phyloP scores from a whole-genome alignment of 2,888 invertebrate genomes.

The Conchocele bisecta region DNA sequence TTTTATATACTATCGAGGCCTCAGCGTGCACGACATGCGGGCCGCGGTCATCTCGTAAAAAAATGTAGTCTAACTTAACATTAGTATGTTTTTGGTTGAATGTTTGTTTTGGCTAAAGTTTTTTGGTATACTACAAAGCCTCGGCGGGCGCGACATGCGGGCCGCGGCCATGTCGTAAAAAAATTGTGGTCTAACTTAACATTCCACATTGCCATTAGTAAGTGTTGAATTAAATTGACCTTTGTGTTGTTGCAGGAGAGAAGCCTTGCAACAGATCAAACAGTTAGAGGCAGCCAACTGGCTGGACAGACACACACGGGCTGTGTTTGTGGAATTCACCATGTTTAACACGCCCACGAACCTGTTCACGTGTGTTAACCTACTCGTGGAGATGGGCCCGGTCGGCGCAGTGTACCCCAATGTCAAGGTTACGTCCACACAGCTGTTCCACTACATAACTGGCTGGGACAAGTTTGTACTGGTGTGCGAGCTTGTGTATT shows the following conservation, averaged over 20 bases:
- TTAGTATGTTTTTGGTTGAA: too few species aligned
- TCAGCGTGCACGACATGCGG: too few species aligned
- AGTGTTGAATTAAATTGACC: too few species aligned
- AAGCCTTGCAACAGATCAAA: constrained; percentile 59
- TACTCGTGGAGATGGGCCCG: constrained; percentile 74
- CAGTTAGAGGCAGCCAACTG: constrained; percentile 64
- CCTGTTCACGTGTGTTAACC: constrained; percentile 77
- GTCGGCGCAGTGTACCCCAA: constrained; percentile 69
- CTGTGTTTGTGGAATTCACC: constrained; percentile 78
- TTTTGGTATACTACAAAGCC: too few species aligned
- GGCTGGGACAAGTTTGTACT: constrained; percentile 76
- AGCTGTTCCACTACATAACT: constrained; percentile 77
- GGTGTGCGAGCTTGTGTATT: constrained; percentile 80
- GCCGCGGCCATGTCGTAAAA: too few species aligned
- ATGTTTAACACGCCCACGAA: constrained; percentile 77
- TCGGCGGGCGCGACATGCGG: too few species aligned
- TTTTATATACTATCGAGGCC: too few species aligned
- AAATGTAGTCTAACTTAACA: too few species aligned
- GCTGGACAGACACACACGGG: constrained; percentile 74
- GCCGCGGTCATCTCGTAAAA: too few species aligned
- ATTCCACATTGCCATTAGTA: too few species aligned
- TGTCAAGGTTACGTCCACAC: constrained; percentile 70
- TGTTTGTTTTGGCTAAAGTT: too few species aligned
- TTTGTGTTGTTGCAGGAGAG: constrained; percentile 54
- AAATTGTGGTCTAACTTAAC: too few species aligned